Evolutionary conservation across 2,888 invertebrate species (phyloP), one percentile per base, ranked within the genome.

Genomic region (Kryphioiulus occultus): DNA sequence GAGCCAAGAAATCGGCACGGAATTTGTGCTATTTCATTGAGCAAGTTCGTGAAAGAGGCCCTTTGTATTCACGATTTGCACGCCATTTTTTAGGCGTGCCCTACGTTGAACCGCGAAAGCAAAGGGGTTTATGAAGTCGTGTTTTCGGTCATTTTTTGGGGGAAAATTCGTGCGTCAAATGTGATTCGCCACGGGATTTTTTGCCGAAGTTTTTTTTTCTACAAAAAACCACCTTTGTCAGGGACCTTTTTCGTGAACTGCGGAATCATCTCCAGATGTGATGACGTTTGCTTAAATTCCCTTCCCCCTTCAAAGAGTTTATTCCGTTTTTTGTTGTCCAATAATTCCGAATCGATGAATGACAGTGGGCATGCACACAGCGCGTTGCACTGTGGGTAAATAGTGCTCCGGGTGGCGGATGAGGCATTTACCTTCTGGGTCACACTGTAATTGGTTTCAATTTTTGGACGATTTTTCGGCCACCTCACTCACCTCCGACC

Each of bases 161-260:
- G 30, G 10, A 22, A 78, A 78, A 78, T 78, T 78, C 78, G 78
- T 78, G 30, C 78, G 22, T 78, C 78, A 30, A 78, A 78, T 78
- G 78, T 12, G 22, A 78, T 78, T 78, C 78, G 78, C 78, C 78
- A 78, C 30, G 22, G 78, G 5, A 19, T 53, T 53, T 53, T 53
- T 53, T 53, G 53, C 19, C 15, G 30, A 78, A 22, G 30, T 78
- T 78, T 78, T 78, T 10, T 30, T 78, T 53, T 19, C 1, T 53
- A 53, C 17, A 26, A 78, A 78, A 78, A 78, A 78, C 30, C 26
- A 30, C 9, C 78, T 78, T 78, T 78, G 78, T 30, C 3, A 22
- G 78, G 78, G 78, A 30, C 78, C 78, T 78, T 78, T 78, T 78
- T 78, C 78, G 78, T 78, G 78, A 78, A 78, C 78, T 78, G 78